These are phyloP conservation scores for Aproaerema taeniolella DNA, from an alignment of 2,888 invertebrate species.

Conservation along the genomic window DNA sequence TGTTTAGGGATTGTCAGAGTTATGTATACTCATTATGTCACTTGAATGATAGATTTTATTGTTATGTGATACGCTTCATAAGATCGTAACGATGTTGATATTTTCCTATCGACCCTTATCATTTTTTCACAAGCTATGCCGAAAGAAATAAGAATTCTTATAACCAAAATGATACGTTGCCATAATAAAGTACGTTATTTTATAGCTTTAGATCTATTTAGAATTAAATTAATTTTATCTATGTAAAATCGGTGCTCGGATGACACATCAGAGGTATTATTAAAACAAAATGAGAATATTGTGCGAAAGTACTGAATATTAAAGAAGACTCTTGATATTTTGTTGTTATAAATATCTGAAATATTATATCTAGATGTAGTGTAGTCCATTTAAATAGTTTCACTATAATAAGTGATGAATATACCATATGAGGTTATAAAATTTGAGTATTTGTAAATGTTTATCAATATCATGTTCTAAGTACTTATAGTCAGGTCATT, in stretches of 20 bases:
- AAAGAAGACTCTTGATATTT: conserved; percentile 45
- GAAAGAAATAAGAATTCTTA: too few species aligned
- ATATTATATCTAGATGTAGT: conserved; percentile 47
- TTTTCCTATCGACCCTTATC: too few species aligned
- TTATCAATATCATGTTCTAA: conserved; percentile 33
- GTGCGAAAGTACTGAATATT: conserved; percentile 40
- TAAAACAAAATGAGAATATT: conserved; percentile 35
- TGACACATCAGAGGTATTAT: conserved; percentile 52
- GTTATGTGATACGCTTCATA: too few species aligned
- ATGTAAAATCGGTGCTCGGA: conserved; percentile 62
- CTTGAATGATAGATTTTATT: too few species aligned
- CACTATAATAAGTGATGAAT: conserved; percentile 30
- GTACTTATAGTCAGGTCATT: too few species aligned
- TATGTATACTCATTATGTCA: too few species aligned
- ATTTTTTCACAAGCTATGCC: too few species aligned
- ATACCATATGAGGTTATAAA: conserved; percentile 12
- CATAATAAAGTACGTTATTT: conserved; percentile 51
- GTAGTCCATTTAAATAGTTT: conserved; percentile 27
- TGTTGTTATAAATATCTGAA: conserved; percentile 54
- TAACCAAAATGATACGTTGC: conserved; percentile 66
- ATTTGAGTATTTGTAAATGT: conserved; percentile 25
- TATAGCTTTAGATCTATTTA: conserved; percentile 39
- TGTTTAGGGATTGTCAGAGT: too few species aligned
- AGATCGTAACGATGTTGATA: too few species aligned
- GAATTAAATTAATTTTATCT: conserved; percentile 36